phyloP scores from a whole-genome alignment of 2,113 vertebrate species.

The Oryctolagus cuniculus region DNA sequence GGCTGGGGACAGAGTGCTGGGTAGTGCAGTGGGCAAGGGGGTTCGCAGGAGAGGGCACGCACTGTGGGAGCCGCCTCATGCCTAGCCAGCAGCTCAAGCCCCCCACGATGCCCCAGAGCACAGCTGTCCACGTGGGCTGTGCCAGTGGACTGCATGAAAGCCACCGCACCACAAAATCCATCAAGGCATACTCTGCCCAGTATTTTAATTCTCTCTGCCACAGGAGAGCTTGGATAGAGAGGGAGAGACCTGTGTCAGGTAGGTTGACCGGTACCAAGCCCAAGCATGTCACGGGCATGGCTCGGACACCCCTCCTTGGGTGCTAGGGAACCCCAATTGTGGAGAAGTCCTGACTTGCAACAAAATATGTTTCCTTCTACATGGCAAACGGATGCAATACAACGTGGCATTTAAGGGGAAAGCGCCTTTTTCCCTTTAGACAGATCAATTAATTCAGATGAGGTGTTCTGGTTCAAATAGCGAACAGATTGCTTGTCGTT shows the following conservation, averaged over 20 bases:
- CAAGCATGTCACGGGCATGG: conserved; percentile 60
- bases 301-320: conserved; percentile 25
- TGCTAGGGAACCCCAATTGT: neutral
- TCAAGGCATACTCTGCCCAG: neutral
- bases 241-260: neutral
- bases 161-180: conserved; percentile 1
- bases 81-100: neutral
- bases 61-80: neutral
- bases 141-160: neutral
- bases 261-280: conserved; percentile 62
- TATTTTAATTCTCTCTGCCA: conserved; percentile 42
- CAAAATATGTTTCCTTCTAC: conserved; percentile 65
- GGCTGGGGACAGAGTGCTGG: neutral
- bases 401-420: conserved; percentile 79
- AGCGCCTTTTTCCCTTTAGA: conserved; percentile 24
- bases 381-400: conserved; percentile 63
- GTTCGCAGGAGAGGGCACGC: neutral
- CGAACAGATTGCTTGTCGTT: conserved; percentile 80
- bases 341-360: conserved; percentile 78
- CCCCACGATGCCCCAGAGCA: rapidly evolving
- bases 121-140: neutral
- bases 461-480: conserved; percentile 80
- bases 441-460: conserved; percentile 81
- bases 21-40: rapidly evolving
- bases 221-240: neutral